A percentile compares a stretch with the other conserved stretches of the same genome.
phyloP scores from a whole-genome alignment of 2,888 invertebrate genomes.

The Drosophila testacea region DNA sequence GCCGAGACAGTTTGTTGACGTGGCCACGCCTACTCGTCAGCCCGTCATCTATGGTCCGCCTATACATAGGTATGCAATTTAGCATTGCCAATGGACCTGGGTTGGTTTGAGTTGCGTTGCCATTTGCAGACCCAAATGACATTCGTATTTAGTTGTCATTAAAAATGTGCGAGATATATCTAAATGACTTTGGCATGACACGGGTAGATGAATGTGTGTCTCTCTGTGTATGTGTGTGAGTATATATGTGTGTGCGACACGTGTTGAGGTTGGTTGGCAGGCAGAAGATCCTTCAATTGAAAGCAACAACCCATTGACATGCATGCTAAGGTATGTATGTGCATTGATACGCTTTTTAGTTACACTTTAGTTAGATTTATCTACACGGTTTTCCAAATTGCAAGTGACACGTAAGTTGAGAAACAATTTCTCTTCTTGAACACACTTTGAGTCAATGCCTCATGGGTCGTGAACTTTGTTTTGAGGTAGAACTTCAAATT shows the following conservation, averaged over 20 bases:
- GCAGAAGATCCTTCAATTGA: conserved; percentile 53
- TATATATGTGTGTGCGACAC: conserved; percentile 15
- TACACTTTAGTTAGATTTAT: conserved; percentile 16
- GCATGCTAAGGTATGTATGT: conserved; percentile 14
- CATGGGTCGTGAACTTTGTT: not conserved
- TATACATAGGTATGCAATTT: conserved; percentile 45
- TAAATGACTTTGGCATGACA: conserved; percentile 60
- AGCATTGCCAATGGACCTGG: conserved; percentile 10
- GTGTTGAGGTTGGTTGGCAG: conserved; percentile 22
- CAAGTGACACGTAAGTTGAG: conserved; percentile 16
- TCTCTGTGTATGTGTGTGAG: not conserved
- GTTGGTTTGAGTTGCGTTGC: conserved; percentile 5
- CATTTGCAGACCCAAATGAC: conserved; percentile 61
- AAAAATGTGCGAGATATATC: conserved; percentile 69
- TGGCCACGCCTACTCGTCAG: conserved; percentile 3
- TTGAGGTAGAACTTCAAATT: not conserved
- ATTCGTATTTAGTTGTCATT: conserved; percentile 79
- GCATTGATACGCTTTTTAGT: conserved; percentile 71
- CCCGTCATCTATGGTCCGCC: conserved; percentile 1
- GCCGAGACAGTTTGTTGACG: conserved; percentile 55
- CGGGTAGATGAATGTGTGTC: not conserved
- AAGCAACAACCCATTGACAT: conserved; percentile 73
- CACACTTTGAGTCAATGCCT: not conserved
- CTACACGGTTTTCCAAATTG: conserved; percentile 1
- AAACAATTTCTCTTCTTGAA: conserved; percentile 6